phyloP scores from a whole-genome alignment of 2,113 vertebrate genomes.

The Astur gentilis region DNA sequence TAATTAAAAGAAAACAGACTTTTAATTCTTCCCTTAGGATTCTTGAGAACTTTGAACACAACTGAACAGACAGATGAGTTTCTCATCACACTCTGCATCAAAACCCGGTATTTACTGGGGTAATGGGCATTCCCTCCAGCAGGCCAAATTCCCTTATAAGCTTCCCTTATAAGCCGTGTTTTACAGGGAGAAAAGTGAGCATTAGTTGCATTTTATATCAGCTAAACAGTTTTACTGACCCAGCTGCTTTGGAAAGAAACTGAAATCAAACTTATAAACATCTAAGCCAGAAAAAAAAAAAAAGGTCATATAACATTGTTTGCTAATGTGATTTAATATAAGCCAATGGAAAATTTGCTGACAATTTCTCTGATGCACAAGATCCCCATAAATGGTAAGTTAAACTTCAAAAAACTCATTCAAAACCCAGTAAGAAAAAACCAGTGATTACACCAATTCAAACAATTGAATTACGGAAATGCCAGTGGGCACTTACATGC shows the following conservation, averaged over 20 bases:
- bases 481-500: too few relatives aligned
- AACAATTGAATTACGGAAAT: not conserved
- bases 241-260: not conserved
- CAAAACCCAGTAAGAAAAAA: not conserved
- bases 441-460: not conserved
- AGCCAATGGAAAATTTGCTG: not conserved
- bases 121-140: not conserved
- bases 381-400: not conserved
- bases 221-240: not conserved
- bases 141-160: not conserved
- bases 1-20: not conserved
- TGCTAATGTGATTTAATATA: not conserved
- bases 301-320: not conserved
- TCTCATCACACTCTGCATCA: not conserved
- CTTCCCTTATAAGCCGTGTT: not conserved
- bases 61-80: not conserved
- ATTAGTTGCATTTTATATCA: not conserved
- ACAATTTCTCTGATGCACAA: not conserved
- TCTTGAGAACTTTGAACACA: not conserved
- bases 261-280: not conserved
- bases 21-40: not conserved
- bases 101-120: fast-evolving
- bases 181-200: not conserved
- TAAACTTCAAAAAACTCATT: not conserved
- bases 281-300: not conserved